These are phyloP conservation scores for Tragelaphus buxtoni DNA, from an alignment of 2,113 vertebrate genomes.

Conservation along the genomic window DNA sequence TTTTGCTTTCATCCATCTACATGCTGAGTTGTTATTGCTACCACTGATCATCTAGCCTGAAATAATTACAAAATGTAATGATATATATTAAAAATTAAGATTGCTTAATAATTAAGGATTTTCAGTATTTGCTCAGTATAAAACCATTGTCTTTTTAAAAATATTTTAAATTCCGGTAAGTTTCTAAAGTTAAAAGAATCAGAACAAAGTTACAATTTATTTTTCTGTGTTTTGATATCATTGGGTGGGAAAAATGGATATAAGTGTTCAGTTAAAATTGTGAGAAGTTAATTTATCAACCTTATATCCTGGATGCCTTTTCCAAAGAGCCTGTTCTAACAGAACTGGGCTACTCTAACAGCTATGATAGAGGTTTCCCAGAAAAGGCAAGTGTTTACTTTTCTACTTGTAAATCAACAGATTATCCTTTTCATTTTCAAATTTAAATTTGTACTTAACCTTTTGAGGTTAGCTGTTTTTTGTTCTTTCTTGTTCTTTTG, in stretches of 20 bases:
- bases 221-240: constrained; percentile 35
- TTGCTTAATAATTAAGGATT: constrained; percentile 1
- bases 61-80: not conserved
- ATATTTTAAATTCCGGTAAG: not conserved
- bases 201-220: constrained; percentile 13
- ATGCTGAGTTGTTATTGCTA: not conserved
- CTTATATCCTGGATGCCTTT: not conserved
- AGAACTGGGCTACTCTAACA: not conserved
- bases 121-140: not conserved
- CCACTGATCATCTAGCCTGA: not conserved
- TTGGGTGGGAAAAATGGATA: not conserved
- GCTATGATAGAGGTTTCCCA: not conserved
- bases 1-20: not conserved
- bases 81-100: not conserved
- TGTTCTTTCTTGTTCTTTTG: constrained; percentile 1
- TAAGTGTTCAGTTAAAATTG: not conserved
- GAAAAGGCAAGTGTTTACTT: not conserved
- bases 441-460: constrained; percentile 5
- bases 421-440: constrained; percentile 23
- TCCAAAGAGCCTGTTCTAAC: not conserved
- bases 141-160: not conserved
- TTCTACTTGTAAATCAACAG: not conserved
- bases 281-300: not conserved
- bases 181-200: constrained; percentile 30
- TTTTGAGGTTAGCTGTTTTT: constrained; percentile 35